Base-by-base conservation (phyloP, 92 coral and sea anemone species). In the Porites rus region DNA sequence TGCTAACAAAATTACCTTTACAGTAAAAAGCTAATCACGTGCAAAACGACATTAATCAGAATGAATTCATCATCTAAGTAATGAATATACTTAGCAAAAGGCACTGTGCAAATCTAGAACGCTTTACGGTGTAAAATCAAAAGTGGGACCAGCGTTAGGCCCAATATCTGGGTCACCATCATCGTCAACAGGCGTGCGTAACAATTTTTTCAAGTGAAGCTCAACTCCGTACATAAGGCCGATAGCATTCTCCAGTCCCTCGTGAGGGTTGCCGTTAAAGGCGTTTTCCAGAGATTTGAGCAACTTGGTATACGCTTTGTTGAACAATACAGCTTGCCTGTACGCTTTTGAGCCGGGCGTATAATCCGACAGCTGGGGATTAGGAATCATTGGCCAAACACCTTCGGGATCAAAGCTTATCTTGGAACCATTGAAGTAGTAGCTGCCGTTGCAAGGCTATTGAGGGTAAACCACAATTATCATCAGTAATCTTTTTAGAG, bases 131-230 rank as follows among this genome's bases (percentile, higher is more conserved):
- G 14, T 81, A 25, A 81, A 81, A 1, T 81, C 85, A 58, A 81
- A 89, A 17, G 89, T 89, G 7, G 92, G 92, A 2, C 88, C 89
- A 12, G 92, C 92, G 38, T 89, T 89, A 1, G 92, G 92, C 12
- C 92, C 92, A 17, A 84, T 64, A 19, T 74, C 73, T 8, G 86
- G 92, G 68, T 89, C 92, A 19, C 92, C 92, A 3, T 89, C n/a
- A 11, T 86, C 80, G 8, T 84, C 70, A 59, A 89, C 75, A 20
- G 92, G 92, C 25, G 89, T 89, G 16, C 83, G 69, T 16, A 89
- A 85, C 63, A 89, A 76, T 51, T 77, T 78, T 51, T 78, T 84
- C 12, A 86, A 80, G 65, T 89, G 61, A 9, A 79, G 75, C 51
- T 76, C 86, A 12, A 89, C 74, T 3, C 80, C 70, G 31, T 76